Percentiles rank a stretch among this genome's conserved stretches.
Conservation (phyloP, 2,797 vertebrate genomes). For the Sylvilagus floridanus region DNA sequence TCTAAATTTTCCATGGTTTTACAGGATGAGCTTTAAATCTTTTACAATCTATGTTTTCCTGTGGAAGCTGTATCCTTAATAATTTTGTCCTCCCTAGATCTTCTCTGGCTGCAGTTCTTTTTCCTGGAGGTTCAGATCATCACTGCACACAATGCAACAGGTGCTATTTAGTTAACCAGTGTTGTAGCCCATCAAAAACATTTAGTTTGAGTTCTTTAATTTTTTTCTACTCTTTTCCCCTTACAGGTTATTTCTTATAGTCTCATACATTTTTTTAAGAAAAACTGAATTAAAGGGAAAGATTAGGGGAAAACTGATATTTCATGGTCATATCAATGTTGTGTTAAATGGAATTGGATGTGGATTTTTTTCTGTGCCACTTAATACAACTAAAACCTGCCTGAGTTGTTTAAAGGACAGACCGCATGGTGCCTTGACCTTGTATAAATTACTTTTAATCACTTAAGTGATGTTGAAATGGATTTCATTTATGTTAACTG, state of each 20-base stretch:
- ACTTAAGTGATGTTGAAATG: conserved; percentile 24
- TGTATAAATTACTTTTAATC: conserved; percentile 52
- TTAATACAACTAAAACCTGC: conserved; percentile 50
- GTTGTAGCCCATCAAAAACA: not conserved
- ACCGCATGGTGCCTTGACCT: not conserved
- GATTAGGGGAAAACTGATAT: not conserved
- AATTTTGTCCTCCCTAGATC: conserved; percentile 43
- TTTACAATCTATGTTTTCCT: conserved; percentile 42
- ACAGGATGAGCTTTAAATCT: conserved; percentile 20
- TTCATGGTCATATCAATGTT: conserved; percentile 34
- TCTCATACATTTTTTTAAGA: conserved; percentile 62
- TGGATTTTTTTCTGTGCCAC: not conserved
- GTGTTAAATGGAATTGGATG: conserved; percentile 38
- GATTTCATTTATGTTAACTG: conserved; percentile 50
- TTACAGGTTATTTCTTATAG: conserved; percentile 34
- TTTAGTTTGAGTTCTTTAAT: conserved; percentile 30
- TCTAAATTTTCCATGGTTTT: conserved; percentile 34
- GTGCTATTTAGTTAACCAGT: conserved; percentile 27
- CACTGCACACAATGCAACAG: not conserved
- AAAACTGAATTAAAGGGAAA: not conserved
- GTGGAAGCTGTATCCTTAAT: conserved; percentile 47
- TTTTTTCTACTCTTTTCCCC: conserved; percentile 62
- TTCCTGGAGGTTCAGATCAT: conserved; percentile 39
- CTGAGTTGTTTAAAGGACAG: conserved; percentile 51
- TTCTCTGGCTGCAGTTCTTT: conserved; percentile 47